These are phyloP conservation scores for Cephus pulcher DNA, from an alignment of 2,888 invertebrate species.

Conservation along the genomic window DNA sequence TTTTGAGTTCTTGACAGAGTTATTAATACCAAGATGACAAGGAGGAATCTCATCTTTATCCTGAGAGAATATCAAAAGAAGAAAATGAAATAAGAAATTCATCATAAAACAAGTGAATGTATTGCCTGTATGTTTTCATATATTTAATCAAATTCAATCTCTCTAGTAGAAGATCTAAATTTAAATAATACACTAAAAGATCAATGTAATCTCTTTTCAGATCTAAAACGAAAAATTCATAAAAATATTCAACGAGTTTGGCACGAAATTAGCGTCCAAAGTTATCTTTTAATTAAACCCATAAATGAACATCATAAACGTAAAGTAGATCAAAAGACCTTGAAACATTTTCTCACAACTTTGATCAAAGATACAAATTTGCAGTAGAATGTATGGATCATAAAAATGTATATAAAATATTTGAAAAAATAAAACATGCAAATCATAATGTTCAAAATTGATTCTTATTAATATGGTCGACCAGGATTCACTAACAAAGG, in stretches of 20 bases:
- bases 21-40: slow-evolving; percentile 25
- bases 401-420: background rate
- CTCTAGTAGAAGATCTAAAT: background rate
- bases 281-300: background rate
- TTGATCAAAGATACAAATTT: background rate
- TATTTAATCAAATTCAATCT: background rate
- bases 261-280: background rate
- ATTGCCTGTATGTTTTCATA: background rate
- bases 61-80: slow-evolving; percentile 17
- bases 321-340: background rate
- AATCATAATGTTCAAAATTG: background rate
- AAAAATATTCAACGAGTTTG: background rate
- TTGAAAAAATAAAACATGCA: background rate
- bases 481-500: background rate
- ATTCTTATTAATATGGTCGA: background rate
- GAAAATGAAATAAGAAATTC: slow-evolving; percentile 11
- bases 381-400: background rate
- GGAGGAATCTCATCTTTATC: slow-evolving; percentile 37
- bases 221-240: background rate
- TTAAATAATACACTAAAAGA: background rate
- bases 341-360: background rate
- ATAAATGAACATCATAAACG: background rate
- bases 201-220: background rate
- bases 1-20: slow-evolving; percentile 30
- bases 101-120: background rate